A percentile compares a stretch with the other conserved stretches of the same genome.
phyloP scores from a whole-genome alignment of 35 echinoderm and acorn worm species.

The Holothuria glaberrima region DNA sequence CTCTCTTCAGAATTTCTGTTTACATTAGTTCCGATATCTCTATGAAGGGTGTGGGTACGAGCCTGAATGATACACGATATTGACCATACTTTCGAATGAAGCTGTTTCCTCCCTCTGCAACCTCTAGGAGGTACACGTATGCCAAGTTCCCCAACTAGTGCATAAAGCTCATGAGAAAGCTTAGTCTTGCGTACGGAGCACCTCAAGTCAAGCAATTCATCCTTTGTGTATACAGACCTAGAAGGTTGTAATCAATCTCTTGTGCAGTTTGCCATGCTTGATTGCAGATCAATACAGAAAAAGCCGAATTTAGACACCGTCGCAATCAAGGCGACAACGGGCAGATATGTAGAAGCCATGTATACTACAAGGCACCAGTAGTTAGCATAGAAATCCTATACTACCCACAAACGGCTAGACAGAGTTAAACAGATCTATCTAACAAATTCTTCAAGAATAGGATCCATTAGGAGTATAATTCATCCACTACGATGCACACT shows the following conservation, averaged over 20 bases:
- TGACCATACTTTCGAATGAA: neutral
- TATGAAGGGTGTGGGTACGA: neutral
- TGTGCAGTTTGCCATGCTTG: neutral
- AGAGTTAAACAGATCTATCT: too few species aligned
- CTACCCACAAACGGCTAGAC: too few species aligned
- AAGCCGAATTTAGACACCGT: too few species aligned
- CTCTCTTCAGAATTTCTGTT: neutral
- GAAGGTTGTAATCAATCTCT: neutral
- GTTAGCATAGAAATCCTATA: too few species aligned
- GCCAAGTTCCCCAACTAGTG: neutral
- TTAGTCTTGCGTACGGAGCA: neutral
- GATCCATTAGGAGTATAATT: too few species aligned
- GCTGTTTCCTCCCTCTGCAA: neutral
- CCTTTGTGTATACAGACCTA: neutral
- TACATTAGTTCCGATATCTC: neutral
- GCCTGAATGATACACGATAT: neutral
- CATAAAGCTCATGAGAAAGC: neutral
- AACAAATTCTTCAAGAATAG: too few species aligned
- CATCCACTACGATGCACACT: too few species aligned
- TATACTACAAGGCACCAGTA: too few species aligned
- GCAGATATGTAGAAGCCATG: too few species aligned
- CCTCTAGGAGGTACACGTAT: neutral
- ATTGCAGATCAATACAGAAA: too few species aligned
- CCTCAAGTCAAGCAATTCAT: neutral
- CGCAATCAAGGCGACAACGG: too few species aligned